Evolutionary conservation across 2,888 invertebrate genomes (phyloP).

Genomic region (Tenthredo distinguenda): DNA sequence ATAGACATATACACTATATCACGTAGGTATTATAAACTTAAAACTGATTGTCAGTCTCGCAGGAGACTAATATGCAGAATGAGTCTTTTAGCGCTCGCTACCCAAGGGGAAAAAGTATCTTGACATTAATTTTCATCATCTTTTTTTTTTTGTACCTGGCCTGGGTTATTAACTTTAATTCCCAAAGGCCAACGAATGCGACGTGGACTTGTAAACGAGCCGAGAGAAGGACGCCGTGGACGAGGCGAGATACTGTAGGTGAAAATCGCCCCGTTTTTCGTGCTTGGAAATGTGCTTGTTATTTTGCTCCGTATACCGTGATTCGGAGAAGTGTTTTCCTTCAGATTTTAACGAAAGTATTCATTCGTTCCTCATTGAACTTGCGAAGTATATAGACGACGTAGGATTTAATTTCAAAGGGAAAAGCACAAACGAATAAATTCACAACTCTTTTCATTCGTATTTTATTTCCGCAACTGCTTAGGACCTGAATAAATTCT

Average conservation of each 20-base stretch:
- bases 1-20: background rate
- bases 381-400: background rate
- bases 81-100: slow-evolving; percentile 1
- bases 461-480: background rate
- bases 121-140: slow-evolving; percentile 44
- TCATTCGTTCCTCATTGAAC: slow-evolving; percentile 1
- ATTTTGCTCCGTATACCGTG: slow-evolving; percentile 3
- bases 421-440: slow-evolving; percentile 13
- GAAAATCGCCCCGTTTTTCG: slow-evolving; percentile 6
- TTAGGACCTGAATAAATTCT: background rate
- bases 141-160: background rate
- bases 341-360: slow-evolving; percentile 10
- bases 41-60: background rate
- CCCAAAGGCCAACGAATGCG: slow-evolving; percentile 20
- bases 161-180: slow-evolving; percentile 40
- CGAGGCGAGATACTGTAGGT: background rate
- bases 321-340: background rate
- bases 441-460: slow-evolving; percentile 17
- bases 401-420: slow-evolving; percentile 13
- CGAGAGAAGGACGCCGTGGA: background rate
- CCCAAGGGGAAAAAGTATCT: slow-evolving; percentile 24
- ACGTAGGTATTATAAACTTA: background rate
- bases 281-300: background rate
- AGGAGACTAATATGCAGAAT: slow-evolving; percentile 8
- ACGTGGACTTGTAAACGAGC: slow-evolving; percentile 37